Conservation (phyloP, 2,113 vertebrate species). For the Scomber japonicus region DNA sequence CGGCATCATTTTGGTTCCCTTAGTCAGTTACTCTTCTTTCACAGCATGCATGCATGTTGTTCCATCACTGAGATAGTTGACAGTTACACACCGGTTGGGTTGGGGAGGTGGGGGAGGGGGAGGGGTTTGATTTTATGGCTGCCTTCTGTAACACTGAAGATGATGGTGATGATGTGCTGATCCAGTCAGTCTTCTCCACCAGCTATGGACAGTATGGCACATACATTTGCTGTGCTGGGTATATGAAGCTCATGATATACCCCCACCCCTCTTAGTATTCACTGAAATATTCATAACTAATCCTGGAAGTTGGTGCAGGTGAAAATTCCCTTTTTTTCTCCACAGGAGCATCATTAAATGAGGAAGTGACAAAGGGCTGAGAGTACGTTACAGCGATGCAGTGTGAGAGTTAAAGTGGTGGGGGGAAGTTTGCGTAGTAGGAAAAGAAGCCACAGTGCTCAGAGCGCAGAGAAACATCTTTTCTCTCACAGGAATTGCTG, state of each 20-base stretch:
- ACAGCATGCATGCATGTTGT: slow-evolving; percentile 28
- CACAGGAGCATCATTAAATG: slow-evolving; percentile 58
- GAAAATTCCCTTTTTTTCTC: slow-evolving; percentile 30
- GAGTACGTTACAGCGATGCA: slow-evolving; percentile 14
- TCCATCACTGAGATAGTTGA: slow-evolving; percentile 24
- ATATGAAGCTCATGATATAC: neutral
- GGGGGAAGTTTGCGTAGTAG: neutral
- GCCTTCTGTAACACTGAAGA: neutral
- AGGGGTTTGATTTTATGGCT: neutral
- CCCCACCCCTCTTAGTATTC: neutral
- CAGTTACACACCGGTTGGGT: neutral
- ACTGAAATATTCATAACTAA: slow-evolving; percentile 54
- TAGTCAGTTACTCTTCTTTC: neutral
- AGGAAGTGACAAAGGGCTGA: slow-evolving; percentile 53
- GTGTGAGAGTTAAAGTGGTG: neutral
- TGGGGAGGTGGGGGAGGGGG: neutral
- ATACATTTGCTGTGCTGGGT: neutral
- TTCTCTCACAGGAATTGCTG: slow-evolving; percentile 35
- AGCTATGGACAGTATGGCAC: neutral
- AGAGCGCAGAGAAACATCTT: slow-evolving; percentile 20
- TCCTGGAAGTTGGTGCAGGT: slow-evolving; percentile 33
- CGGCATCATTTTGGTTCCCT: slow-evolving; percentile 24
- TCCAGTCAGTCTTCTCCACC: slow-evolving; percentile 9
- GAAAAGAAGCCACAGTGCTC: slow-evolving; percentile 11
- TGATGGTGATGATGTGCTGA: slow-evolving; percentile 45